Conservation (phyloP, 1,140 invertebrate genomes). For the Dendrolimus punctatus region DNA sequence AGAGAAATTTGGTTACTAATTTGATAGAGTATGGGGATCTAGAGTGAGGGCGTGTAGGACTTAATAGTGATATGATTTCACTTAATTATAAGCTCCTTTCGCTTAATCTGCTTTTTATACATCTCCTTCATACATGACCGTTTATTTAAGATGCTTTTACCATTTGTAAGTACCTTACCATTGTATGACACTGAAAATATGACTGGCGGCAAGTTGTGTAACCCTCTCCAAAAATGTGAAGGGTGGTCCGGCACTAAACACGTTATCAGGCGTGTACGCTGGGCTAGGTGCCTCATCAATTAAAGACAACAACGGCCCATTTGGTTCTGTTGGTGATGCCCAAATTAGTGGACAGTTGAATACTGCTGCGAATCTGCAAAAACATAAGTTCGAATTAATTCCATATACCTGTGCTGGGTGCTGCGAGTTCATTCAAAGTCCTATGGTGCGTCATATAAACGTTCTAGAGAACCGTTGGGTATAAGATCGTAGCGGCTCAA, state of each 20-base stretch:
- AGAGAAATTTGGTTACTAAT: too few species aligned
- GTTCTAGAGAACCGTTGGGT: too few species aligned
- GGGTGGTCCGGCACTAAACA: constrained; percentile 13
- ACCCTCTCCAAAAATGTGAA: constrained; percentile 29
- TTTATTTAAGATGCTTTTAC: constrained; percentile 1
- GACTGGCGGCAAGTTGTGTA: constrained; percentile 28
- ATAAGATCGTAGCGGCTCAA: too few species aligned
- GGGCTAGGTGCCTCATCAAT: constrained; percentile 37
- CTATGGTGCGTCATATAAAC: too few species aligned
- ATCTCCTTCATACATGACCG: too few species aligned
- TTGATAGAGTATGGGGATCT: too few species aligned
- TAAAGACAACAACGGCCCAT: constrained; percentile 27
- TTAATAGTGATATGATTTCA: too few species aligned
- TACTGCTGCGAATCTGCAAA: constrained; percentile 28
- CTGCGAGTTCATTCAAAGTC: too few species aligned
- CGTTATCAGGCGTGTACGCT: constrained; percentile 18
- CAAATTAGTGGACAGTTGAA: constrained; percentile 45
- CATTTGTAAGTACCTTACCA: constrained; percentile 2
- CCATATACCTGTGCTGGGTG: too few species aligned
- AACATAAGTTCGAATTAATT: neutral
- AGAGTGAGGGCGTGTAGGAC: too few species aligned
- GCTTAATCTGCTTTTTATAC: too few species aligned
- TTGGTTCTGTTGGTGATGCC: constrained; percentile 34
- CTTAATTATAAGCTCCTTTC: too few species aligned
- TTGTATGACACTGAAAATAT: constrained; percentile 15